Evolutionary conservation across 92 coral and sea anemone species (phyloP), one percentile per base, ranked within the genome.

Genomic region (Ricordea florida): DNA sequence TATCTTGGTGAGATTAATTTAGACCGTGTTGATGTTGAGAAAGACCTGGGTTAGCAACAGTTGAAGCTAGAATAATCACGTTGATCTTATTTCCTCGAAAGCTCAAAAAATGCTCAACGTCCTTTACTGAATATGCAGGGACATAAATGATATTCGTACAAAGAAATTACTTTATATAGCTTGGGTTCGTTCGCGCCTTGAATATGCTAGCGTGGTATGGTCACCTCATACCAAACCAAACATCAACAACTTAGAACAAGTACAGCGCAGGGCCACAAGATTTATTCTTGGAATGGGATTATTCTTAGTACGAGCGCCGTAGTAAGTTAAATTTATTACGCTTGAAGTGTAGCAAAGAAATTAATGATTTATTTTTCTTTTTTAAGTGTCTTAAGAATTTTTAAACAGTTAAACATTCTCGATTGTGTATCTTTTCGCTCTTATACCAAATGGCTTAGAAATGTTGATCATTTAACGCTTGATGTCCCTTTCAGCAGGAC

Each of bases 121-220:
- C 11, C 62, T 75, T 44, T 43, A 62, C 21, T 28, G 73, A n/a
- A 62, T 73, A 37, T 75, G 73, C 37, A 62, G 17, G 43, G 70
- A 57, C 38, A 73, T 73, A 23, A 25, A 35, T 10, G 36, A 61
- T 30, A 26, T 44, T 27, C 42, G 61, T 5, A 45, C 58, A 1
- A 70, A 74, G 30, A 74, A 61, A 48, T 44, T 73, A 27, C 55
- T 72, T n/a, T 58, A 58, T 27, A 58, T 73, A 20, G 20, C 70
- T 55, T 75, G 74, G 83, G 76, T 76, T 42, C 23, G 72, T 7
- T 61, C 81, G 49, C 61, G 81, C 47, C 59, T 47, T 26, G 58
- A 66, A 37, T 66, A 66, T 40, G 60, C 45, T 30, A 66, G 74
- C 16, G 74, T 72, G 48, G 79, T 57, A 33, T 55, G 80, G 80